These are phyloP conservation scores for Cyphomyrus discorhynchus DNA, from an alignment of 2,113 vertebrate genomes.

Conservation along the genomic window DNA sequence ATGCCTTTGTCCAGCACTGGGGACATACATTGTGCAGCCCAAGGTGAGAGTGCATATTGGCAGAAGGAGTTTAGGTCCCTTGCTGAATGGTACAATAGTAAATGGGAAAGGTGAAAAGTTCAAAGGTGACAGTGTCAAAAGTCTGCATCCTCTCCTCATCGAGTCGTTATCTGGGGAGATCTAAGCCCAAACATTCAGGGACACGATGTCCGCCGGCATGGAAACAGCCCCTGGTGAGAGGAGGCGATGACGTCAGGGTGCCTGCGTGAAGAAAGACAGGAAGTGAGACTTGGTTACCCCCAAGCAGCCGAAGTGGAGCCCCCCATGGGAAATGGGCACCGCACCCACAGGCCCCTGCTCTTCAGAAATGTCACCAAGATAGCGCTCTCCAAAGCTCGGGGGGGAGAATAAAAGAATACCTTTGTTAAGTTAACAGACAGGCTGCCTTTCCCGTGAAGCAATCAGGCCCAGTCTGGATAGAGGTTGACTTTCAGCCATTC, in stretches of 20 bases:
- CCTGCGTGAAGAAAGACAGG: not conserved
- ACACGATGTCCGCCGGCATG: not conserved
- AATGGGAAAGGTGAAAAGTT: not conserved
- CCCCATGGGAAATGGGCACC: not conserved
- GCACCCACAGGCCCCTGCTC: not conserved
- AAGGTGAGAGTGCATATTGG: not conserved
- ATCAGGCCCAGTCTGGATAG: not conserved
- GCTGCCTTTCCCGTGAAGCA: not conserved
- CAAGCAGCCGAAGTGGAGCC: not conserved
- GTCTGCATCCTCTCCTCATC: not conserved
- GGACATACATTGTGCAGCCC: not conserved
- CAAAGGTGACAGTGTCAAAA: not conserved
- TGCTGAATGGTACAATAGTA: not conserved
- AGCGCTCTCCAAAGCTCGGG: not conserved
- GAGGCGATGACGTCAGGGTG: not conserved
- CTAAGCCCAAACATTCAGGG: not conserved
- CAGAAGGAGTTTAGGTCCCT: not conserved
- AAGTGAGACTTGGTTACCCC: not conserved
- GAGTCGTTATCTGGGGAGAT: not conserved
- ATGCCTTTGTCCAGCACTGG: not conserved
- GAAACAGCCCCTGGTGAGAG: not conserved
- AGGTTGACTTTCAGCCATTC: not conserved
- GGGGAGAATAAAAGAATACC: not conserved
- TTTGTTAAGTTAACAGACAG: not conserved
- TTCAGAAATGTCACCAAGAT: not conserved